Percentiles rank a stretch among this genome's conserved stretches.
Conservation (phyloP, 1,140 invertebrate species). For the Drosophila melanica region DNA sequence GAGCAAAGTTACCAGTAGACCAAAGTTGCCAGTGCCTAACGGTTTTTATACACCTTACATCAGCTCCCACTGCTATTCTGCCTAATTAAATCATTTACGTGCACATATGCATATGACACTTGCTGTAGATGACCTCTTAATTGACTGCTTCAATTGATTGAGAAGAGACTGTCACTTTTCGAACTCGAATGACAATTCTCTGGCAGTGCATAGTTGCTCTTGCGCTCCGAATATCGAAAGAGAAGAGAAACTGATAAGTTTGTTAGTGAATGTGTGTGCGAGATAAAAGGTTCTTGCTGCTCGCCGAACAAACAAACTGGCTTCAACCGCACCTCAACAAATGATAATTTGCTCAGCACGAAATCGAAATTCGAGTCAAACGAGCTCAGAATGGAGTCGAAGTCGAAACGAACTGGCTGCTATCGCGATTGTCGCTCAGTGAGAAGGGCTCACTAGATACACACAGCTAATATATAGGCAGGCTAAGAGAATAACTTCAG, state of each 20-base stretch:
- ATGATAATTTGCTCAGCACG: constrained; percentile 18
- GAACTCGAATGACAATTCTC: constrained; percentile 22
- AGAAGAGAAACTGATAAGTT: constrained; percentile 31
- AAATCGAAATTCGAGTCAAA: constrained; percentile 9
- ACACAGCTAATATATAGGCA: constrained; percentile 12
- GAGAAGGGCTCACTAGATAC: constrained; percentile 44
- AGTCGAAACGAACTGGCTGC: constrained; percentile 3
- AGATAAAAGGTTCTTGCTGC: constrained; percentile 27
- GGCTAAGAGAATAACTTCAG: constrained; percentile 21
- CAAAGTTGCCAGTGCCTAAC: background rate
- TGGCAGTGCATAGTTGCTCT: constrained; percentile 3
- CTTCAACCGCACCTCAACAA: constrained; percentile 35
- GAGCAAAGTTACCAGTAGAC: no score
- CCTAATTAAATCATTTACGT: background rate
- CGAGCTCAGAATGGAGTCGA: constrained; percentile 6
- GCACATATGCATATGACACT: background rate
- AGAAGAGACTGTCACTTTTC: constrained; percentile 18
- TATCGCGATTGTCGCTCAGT: constrained; percentile 21
- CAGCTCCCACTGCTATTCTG: background rate
- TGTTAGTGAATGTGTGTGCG: background rate
- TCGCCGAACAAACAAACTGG: constrained; percentile 26
- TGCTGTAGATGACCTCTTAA: constrained; percentile 36
- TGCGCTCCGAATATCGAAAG: constrained; percentile 24
- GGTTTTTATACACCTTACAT: background rate
- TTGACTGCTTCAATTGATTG: constrained; percentile 41